Evolutionary conservation across 2,888 invertebrate species (phyloP).

Genomic region (Physocephala rufipes): DNA sequence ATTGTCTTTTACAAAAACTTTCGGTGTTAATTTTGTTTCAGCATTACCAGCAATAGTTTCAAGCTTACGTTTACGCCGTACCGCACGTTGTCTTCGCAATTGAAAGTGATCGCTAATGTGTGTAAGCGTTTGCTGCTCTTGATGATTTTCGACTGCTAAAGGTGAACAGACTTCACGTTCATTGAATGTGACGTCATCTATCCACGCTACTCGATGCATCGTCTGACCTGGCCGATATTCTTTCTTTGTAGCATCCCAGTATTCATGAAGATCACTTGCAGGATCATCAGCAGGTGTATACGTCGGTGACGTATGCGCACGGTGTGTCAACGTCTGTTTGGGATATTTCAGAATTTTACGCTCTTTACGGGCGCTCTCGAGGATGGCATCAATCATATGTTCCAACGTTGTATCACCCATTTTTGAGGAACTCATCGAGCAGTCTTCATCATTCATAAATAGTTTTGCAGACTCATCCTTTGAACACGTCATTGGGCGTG

Average conservation of each 20-base stretch:
- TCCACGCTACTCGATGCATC: not conserved
- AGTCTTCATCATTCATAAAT: slow-evolving; percentile 39
- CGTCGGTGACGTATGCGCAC: slow-evolving; percentile 55
- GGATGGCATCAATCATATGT: slow-evolving; percentile 65
- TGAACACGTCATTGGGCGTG: not conserved
- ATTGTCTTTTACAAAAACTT: slow-evolving; percentile 46
- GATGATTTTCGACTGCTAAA: slow-evolving; percentile 36
- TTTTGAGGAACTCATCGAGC: slow-evolving; percentile 56
- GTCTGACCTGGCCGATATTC: slow-evolving; percentile 14
- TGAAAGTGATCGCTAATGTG: slow-evolving; percentile 45
- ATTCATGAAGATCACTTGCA: slow-evolving; percentile 64
- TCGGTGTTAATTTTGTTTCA: slow-evolving; percentile 58
- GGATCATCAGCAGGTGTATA: slow-evolving; percentile 65
- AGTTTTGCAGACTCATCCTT: not conserved
- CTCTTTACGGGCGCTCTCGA: slow-evolving; percentile 63
- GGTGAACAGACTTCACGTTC: slow-evolving; percentile 62
- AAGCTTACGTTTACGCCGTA: slow-evolving; percentile 59
- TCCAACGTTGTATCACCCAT: slow-evolving; percentile 65
- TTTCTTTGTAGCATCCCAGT: slow-evolving; percentile 54
- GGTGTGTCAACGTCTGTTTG: slow-evolving; percentile 7
- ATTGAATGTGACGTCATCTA: slow-evolving; percentile 29
- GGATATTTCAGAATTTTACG: slow-evolving; percentile 49
- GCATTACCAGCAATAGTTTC: slow-evolving; percentile 47
- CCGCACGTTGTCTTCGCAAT: slow-evolving; percentile 58
- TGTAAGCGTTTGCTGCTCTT: slow-evolving; percentile 39